phyloP scores from a whole-genome alignment of 2,113 vertebrate genomes.

The Eulacestoma nigropectus region DNA sequence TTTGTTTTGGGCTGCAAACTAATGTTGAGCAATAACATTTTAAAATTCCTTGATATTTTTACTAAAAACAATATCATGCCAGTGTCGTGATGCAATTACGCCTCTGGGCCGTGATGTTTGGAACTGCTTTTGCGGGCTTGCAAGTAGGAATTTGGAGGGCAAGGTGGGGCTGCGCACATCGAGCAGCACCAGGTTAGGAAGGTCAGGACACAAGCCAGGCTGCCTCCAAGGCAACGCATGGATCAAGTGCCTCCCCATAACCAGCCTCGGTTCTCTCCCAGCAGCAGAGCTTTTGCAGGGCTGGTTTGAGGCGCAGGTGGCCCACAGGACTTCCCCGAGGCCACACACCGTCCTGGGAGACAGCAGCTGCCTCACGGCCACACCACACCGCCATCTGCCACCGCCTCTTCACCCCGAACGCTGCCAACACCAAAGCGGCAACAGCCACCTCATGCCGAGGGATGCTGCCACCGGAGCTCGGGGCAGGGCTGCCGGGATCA shows the following conservation, averaged over 20 bases:
- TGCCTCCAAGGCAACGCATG: not conserved
- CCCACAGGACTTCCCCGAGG: not conserved
- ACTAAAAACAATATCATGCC: not conserved
- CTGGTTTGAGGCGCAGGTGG: not conserved
- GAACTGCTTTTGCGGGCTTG: not conserved
- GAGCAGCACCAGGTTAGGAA: not conserved
- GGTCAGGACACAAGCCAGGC: not conserved
- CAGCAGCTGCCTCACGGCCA: accelerated
- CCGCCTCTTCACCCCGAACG: accelerated
- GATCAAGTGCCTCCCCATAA: not conserved
- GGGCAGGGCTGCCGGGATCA: not conserved
- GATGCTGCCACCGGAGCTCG: accelerated
- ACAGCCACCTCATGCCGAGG: not conserved
- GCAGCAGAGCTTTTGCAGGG: not conserved
- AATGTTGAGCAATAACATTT: not conserved
- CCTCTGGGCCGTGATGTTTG: not conserved
- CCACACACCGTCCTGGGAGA: accelerated
- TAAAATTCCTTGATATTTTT: not conserved
- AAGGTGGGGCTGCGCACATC: accelerated
- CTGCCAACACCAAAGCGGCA: not conserved
- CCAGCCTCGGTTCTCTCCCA: not conserved
- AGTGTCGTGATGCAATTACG: not conserved
- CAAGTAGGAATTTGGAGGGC: not conserved
- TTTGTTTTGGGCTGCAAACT: not conserved
- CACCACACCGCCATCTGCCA: accelerated